A percentile compares a stretch with the other conserved stretches of the same genome.
Evolutionary conservation across 2,888 invertebrate genomes (phyloP).

Genomic region (Thelaira solivaga): DNA sequence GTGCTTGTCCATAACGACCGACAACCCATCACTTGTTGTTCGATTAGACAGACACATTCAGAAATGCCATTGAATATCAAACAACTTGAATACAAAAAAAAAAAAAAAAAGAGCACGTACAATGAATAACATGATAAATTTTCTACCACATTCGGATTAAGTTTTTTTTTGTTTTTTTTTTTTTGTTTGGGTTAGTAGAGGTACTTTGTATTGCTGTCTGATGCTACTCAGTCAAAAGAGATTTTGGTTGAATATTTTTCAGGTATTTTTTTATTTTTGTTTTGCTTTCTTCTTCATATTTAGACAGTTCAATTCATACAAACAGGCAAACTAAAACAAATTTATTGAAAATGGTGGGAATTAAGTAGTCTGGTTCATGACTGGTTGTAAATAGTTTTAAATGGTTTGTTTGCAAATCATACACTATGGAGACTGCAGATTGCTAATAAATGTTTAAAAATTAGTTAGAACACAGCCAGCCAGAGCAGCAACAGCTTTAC

Average conservation of each 20-base stretch:
- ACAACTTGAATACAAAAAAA: not conserved
- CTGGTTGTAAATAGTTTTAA: not conserved
- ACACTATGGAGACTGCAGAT: constrained; percentile 35
- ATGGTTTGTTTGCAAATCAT: constrained; percentile 48
- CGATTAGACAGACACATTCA: constrained; percentile 23
- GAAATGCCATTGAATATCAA: constrained; percentile 50
- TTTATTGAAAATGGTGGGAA: constrained; percentile 22
- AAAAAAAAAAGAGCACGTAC: no score
- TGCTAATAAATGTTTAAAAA: constrained; percentile 51
- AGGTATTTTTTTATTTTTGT: constrained; percentile 32
- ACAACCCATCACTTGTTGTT: constrained; percentile 47
- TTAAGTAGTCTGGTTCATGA: constrained; percentile 38
- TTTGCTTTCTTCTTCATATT: no score
- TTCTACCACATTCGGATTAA: constrained; percentile 25
- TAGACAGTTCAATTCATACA: constrained; percentile 22
- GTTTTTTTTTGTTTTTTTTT: not conserved
- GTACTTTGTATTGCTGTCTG: constrained; percentile 12
- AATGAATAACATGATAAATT: constrained; percentile 32
- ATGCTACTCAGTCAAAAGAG: constrained; percentile 23
- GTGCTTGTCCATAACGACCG: constrained; percentile 46
- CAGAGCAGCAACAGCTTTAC: no score
- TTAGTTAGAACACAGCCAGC: constrained; percentile 11
- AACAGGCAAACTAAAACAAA: constrained; percentile 1
- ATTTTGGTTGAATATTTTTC: constrained; percentile 29
- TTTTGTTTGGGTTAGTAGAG: no score